phyloP scores from a whole-genome alignment of 2,113 vertebrate species.

The Antigone vipio region DNA sequence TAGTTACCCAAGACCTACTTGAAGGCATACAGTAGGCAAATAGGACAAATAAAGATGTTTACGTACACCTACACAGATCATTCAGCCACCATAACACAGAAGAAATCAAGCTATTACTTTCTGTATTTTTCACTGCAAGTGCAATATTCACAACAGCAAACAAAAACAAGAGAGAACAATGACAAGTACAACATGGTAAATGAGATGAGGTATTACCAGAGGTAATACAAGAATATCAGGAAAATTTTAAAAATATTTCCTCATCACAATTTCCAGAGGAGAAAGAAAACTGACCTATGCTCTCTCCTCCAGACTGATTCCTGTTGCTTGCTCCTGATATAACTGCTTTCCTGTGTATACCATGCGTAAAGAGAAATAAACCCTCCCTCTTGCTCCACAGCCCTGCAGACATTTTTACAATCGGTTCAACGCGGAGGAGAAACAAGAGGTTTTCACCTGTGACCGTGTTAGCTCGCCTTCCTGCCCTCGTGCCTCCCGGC shows the following conservation, averaged over 20 bases:
- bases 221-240: not conserved
- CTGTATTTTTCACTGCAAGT: not conserved
- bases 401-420: not conserved
- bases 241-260: not conserved
- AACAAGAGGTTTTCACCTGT: not conserved
- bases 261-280: fast-evolving
- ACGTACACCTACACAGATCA: not conserved
- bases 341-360: not conserved
- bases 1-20: not conserved
- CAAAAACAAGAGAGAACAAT: not conserved
- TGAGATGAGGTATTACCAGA: not conserved
- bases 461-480: not conserved
- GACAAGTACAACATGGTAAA: not conserved
- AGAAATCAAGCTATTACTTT: not conserved
- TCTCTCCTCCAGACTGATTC: not conserved
- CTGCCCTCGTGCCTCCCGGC: not conserved
- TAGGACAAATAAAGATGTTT: not conserved
- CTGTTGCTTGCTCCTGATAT: not conserved
- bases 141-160: not conserved
- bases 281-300: not conserved
- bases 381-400: not conserved
- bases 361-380: not conserved
- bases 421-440: not conserved
- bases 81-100: not conserved
- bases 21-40: not conserved